Conservation (phyloP, 2,888 invertebrate species). For the Tipula confusa region DNA sequence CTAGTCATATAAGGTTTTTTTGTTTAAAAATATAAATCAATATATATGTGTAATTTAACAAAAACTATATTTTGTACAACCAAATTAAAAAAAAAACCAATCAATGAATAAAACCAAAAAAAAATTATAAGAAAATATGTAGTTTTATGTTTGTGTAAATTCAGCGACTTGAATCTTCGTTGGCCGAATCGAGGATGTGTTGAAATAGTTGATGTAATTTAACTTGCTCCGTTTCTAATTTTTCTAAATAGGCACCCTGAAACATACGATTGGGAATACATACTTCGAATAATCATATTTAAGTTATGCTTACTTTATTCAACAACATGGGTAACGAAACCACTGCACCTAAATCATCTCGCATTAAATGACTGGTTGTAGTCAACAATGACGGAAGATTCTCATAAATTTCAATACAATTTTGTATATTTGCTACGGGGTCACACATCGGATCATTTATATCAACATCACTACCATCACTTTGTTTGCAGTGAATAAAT, state of each 20-base stretch:
- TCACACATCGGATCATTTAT: background rate
- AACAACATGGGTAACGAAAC: background rate
- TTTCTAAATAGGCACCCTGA: background rate
- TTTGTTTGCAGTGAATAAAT: background rate
- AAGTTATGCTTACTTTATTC: background rate
- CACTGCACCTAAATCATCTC: background rate
- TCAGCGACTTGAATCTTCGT: background rate
- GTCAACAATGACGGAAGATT: background rate
- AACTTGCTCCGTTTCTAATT: background rate
- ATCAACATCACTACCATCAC: background rate
- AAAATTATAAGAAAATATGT: background rate
- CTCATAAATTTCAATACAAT: background rate
- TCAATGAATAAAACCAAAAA: background rate
- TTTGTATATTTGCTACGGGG: background rate
- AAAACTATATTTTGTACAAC: background rate
- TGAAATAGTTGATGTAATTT: background rate
- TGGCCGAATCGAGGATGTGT: background rate
- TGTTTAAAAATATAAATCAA: background rate
- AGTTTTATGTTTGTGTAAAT: background rate
- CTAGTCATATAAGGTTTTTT: background rate
- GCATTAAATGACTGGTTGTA: background rate
- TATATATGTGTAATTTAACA: background rate
- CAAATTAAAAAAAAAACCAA: background rate
- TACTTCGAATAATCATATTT: background rate
- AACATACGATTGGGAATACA: background rate